Evolutionary conservation across 2,888 invertebrate genomes (phyloP).

Genomic region (Ommatoiulus sabulosus): DNA sequence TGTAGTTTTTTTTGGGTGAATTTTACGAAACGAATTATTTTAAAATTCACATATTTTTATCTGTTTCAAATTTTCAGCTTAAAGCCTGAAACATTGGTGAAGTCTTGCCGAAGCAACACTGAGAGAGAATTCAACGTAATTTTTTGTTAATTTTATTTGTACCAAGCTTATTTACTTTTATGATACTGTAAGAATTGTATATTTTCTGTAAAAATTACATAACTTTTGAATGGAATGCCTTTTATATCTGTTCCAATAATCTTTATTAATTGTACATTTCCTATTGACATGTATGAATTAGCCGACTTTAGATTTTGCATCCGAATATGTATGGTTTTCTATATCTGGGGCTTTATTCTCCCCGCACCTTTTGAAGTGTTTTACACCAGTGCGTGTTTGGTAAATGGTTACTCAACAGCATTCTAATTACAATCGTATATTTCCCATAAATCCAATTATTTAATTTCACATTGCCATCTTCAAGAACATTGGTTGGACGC

Average conservation of each 20-base stretch:
- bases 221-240: neutral
- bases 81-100: no score
- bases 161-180: neutral
- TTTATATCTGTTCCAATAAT: conserved; percentile 9
- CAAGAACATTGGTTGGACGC: neutral
- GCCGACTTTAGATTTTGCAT: neutral
- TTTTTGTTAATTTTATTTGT: neutral
- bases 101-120: neutral
- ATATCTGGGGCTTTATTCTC: neutral
- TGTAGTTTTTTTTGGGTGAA: no score
- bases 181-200: conserved; percentile 5
- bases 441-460: neutral
- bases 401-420: neutral
- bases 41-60: no score
- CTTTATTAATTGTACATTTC: conserved; percentile 7
- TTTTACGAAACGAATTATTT: no score
- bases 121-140: neutral
- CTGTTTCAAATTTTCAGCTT: no score
- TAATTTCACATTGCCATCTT: neutral
- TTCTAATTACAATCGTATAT: neutral
- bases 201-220: conserved; percentile 16
- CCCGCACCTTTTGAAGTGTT: neutral
- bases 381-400: neutral
- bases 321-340: neutral
- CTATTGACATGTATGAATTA: neutral